phyloP scores from a whole-genome alignment of 2,888 invertebrate genomes.

The Lycaena phlaeas region DNA sequence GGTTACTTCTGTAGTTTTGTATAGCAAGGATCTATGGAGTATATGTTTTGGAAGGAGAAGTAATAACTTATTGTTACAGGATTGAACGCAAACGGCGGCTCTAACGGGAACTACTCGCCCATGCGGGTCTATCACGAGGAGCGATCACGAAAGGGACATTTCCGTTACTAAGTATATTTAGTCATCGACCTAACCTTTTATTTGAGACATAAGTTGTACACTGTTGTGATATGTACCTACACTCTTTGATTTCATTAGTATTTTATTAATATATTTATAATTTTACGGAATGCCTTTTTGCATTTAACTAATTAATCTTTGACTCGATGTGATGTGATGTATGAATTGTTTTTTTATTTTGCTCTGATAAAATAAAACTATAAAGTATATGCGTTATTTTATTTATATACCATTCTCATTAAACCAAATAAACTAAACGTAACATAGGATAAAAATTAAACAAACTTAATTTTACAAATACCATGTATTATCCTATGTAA shows the following conservation, averaged over 20 bases:
- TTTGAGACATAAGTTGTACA: slow-evolving; percentile 31
- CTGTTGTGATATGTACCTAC: slow-evolving; percentile 57
- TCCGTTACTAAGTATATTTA: slow-evolving; percentile 76
- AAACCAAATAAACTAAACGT: background rate
- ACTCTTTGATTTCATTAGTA: slow-evolving; percentile 29
- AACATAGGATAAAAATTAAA: slow-evolving; percentile 1
- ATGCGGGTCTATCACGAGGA: slow-evolving; percentile 87
- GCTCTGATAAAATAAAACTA: slow-evolving; percentile 6
- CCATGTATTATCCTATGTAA: slow-evolving; percentile 11
- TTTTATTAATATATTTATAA: slow-evolving; percentile 25
- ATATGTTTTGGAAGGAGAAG: too few relatives aligned
- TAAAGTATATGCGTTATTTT: background rate
- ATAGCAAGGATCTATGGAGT: too few relatives aligned
- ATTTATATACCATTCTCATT: background rate
- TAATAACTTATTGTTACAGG: slow-evolving; percentile 68
- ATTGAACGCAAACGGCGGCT: slow-evolving; percentile 72
- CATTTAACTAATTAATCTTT: slow-evolving; percentile 31
- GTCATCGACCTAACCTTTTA: slow-evolving; percentile 9
- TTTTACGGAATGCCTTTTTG: slow-evolving; percentile 24
- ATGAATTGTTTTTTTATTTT: slow-evolving; percentile 6
- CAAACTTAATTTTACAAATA: slow-evolving; percentile 11
- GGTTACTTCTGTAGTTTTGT: background rate
- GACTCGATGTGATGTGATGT: slow-evolving; percentile 25
- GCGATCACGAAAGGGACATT: slow-evolving; percentile 85
- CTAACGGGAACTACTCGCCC: slow-evolving; percentile 83